Evolutionary conservation across 1,140 invertebrate genomes (phyloP).

Genomic region (Aphaenogaster rudis): DNA sequence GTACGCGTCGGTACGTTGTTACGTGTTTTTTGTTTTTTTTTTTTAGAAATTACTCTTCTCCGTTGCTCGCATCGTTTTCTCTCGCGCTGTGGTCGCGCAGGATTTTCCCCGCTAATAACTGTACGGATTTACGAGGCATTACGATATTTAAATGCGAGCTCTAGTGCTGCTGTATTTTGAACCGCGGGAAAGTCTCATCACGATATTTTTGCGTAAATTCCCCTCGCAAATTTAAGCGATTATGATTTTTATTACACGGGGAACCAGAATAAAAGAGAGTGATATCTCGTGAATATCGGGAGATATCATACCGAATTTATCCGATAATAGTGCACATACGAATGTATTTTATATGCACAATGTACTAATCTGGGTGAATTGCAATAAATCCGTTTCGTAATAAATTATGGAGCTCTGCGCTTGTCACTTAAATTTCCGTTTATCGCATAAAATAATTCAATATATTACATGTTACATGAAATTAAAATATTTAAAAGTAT

Average conservation of each 20-base stretch:
- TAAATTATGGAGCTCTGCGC: constrained; percentile 44
- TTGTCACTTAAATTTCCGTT: constrained; percentile 31
- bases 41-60: constrained; percentile 15
- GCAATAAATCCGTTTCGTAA: constrained; percentile 39
- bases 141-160: constrained; percentile 49
- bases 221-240: constrained; percentile 46
- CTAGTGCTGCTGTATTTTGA: constrained; percentile 5
- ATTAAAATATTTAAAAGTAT: background rate
- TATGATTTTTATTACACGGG: constrained; percentile 48
- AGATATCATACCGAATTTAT: constrained; percentile 27
- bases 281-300: constrained; percentile 31
- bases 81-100: background rate
- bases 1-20: constrained; percentile 17
- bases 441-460: constrained; percentile 15
- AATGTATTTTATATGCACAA: constrained; percentile 5
- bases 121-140: constrained; percentile 33
- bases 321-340: background rate
- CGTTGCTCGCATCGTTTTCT: constrained; percentile 32
- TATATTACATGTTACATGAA: constrained; percentile 23
- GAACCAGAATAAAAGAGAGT: background rate
- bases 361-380: constrained; percentile 35
- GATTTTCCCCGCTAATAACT: constrained; percentile 39
- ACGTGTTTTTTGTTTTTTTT: background rate
- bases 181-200: constrained; percentile 13
- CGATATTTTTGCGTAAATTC: constrained; percentile 22